phyloP scores from a whole-genome alignment of 2,797 vertebrate species.

The Rhynchonycteris naso region DNA sequence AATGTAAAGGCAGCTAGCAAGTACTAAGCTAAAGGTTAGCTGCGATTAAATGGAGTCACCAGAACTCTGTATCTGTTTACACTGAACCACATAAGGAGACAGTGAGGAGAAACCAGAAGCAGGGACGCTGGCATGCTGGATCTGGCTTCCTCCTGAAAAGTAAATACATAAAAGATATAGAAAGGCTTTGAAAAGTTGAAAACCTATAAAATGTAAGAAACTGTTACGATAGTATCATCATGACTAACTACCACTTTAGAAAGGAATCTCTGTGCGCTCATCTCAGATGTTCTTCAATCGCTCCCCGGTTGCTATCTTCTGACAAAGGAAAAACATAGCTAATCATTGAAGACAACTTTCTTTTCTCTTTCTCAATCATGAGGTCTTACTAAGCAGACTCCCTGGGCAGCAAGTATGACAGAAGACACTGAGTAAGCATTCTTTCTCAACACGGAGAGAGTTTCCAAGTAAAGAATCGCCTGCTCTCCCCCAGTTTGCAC shows the following conservation, averaged over 20 bases:
- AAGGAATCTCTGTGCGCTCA: not conserved
- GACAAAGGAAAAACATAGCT: not conserved
- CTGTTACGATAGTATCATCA: not conserved
- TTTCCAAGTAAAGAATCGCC: too few species aligned
- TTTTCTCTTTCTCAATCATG: not conserved
- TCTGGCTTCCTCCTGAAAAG: not conserved
- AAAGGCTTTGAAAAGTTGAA: not conserved
- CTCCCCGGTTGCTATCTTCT: not conserved
- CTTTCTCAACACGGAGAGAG: not conserved
- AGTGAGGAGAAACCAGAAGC: not conserved
- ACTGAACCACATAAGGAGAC: rapidly evolving
- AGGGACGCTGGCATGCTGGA: not conserved
- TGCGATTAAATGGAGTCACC: not conserved
- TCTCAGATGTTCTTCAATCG: not conserved
- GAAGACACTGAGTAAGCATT: not conserved
- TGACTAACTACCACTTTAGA: not conserved
- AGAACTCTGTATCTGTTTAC: rapidly evolving
- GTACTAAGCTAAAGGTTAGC: not conserved
- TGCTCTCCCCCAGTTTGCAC: rapidly evolving
- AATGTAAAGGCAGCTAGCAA: not conserved
- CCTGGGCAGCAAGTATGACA: rapidly evolving
- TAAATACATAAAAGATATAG: not conserved
- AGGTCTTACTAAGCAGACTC: not conserved
- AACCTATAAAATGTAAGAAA: not conserved
- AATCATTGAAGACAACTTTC: not conserved